Conservation (phyloP, 2,888 invertebrate genomes). For the Apamea anceps region DNA sequence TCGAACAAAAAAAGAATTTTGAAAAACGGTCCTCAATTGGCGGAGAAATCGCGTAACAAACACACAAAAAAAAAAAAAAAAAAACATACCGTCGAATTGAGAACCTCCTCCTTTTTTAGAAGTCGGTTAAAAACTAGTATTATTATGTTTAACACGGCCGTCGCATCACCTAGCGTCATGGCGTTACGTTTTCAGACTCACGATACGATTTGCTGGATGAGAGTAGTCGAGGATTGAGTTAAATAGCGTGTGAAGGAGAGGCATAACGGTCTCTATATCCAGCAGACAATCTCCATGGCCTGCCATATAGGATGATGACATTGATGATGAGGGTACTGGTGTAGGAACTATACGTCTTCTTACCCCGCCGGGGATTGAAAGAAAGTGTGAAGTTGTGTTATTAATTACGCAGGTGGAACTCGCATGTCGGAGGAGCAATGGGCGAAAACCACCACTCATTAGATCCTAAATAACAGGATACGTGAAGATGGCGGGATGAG, state of each 20-base stretch:
- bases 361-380: background rate
- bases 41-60: too few relatives aligned
- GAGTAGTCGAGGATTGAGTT: background rate
- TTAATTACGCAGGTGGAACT: background rate
- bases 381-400: background rate
- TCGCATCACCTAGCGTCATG: background rate
- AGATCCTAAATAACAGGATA: background rate
- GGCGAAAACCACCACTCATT: background rate
- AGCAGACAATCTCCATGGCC: background rate
- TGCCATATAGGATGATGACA: background rate
- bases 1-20: too few relatives aligned
- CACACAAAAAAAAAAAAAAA: too few relatives aligned
- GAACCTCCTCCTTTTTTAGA: too few relatives aligned
- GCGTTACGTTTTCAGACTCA: background rate
- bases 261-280: too few relatives aligned
- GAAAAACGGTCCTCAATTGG: too few relatives aligned
- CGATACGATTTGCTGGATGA: background rate
- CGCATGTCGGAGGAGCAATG: background rate
- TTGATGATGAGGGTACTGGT: background rate
- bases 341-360: background rate
- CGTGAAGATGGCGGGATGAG: background rate
- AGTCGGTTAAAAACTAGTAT: too few relatives aligned
- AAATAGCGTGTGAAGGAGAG: background rate
- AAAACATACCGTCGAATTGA: too few relatives aligned
- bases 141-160: background rate